Percentiles rank a stretch among this genome's conserved stretches.
phyloP scores from a whole-genome alignment of 2,113 vertebrate species.

The Aspiorhynchus laticeps region DNA sequence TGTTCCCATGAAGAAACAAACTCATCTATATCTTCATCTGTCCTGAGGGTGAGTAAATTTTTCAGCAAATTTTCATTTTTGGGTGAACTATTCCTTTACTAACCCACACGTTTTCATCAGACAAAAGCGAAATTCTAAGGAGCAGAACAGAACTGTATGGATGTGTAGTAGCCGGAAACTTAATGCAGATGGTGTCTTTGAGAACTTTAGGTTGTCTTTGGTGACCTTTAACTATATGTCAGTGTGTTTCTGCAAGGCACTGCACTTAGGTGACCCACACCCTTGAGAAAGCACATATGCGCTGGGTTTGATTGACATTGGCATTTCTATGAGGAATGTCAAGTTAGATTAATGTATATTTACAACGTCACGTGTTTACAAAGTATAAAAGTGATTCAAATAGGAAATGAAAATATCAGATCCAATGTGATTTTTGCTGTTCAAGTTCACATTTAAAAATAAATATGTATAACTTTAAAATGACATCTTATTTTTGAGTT shows the following conservation, averaged over 20 bases:
- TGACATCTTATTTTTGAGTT: background rate
- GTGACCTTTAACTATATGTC: background rate
- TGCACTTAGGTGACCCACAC: background rate
- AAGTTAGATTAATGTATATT: background rate
- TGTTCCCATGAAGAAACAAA: background rate
- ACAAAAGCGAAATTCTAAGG: background rate
- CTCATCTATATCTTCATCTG: background rate
- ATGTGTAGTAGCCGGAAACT: background rate
- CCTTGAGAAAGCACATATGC: background rate
- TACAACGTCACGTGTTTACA: background rate
- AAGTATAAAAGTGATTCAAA: background rate
- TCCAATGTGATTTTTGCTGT: background rate
- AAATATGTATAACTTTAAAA: background rate
- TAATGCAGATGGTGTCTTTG: background rate
- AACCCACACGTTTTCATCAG: background rate
- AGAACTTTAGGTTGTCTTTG: slow-evolving; percentile 1
- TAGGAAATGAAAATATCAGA: background rate
- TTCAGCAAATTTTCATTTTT: no score
- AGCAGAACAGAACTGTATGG: background rate
- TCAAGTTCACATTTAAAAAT: background rate
- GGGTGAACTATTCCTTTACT: no score
- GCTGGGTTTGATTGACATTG: background rate
- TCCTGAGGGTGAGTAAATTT: background rate
- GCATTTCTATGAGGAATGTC: background rate
- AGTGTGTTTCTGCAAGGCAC: background rate